Evolutionary conservation across 2,888 invertebrate genomes (phyloP).

Genomic region (Boloria euphrosyne): DNA sequence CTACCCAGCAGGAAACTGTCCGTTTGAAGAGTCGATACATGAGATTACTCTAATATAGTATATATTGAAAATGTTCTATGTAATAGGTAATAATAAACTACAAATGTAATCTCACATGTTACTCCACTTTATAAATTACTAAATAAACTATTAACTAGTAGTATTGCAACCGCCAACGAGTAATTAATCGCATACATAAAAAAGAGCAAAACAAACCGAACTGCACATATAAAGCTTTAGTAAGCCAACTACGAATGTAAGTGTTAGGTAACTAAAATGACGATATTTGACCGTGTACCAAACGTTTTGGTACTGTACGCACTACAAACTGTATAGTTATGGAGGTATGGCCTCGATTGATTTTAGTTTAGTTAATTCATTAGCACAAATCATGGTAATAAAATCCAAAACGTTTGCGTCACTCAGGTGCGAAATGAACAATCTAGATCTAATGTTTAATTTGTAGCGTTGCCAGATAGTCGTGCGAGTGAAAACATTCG

Average conservation of each 20-base stretch:
- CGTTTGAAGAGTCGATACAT: too few relatives aligned
- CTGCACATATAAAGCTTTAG: conserved; percentile 4
- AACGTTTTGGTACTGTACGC: conserved; percentile 9
- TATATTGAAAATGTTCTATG: too few relatives aligned
- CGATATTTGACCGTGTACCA: conserved; percentile 3
- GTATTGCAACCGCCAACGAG: not conserved
- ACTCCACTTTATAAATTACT: not conserved
- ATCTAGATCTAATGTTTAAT: not conserved
- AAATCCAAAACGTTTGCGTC: conserved; percentile 25
- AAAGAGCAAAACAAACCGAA: not conserved
- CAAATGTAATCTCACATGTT: conserved; percentile 7
- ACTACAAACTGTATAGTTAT: not conserved
- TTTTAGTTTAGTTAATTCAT: too few relatives aligned
- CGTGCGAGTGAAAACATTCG: too few relatives aligned
- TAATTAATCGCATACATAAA: not conserved
- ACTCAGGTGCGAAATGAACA: not conserved
- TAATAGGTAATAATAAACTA: not conserved
- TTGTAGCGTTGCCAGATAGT: too few relatives aligned
- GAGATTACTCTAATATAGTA: too few relatives aligned
- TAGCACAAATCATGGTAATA: not conserved
- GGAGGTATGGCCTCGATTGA: not conserved
- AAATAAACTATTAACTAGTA: not conserved
- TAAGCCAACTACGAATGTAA: conserved; percentile 1
- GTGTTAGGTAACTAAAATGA: conserved; percentile 12
- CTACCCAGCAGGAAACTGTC: too few relatives aligned